A percentile compares a stretch with the other conserved stretches of the same genome.
phyloP scores from a whole-genome alignment of 2,888 invertebrate genomes.

The Luperina nickerlii region DNA sequence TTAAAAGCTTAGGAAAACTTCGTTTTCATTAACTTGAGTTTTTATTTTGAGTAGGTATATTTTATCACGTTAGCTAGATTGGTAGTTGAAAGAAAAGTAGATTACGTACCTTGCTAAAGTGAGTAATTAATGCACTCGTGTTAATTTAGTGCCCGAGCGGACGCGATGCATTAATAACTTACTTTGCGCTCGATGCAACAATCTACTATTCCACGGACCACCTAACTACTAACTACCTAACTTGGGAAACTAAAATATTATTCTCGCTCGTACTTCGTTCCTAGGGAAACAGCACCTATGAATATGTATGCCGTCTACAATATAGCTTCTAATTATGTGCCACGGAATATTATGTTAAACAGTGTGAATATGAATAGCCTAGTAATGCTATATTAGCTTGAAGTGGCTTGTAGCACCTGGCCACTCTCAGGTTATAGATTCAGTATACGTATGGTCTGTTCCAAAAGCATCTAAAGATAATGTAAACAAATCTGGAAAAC shows the following conservation, averaged over 20 bases:
- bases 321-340: conserved; percentile 30
- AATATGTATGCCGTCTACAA: conserved; percentile 37
- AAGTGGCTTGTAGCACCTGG: neutral
- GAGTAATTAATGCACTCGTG: too few relatives aligned
- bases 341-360: conserved; percentile 20
- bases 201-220: too few relatives aligned
- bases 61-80: too few relatives aligned
- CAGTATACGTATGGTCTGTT: neutral
- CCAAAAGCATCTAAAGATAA: neutral
- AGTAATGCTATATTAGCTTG: conserved; percentile 20
- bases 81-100: too few relatives aligned
- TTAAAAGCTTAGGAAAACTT: too few relatives aligned
- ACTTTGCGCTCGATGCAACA: too few relatives aligned
- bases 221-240: neutral
- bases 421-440: neutral
- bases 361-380: conserved; percentile 37
- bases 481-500: neutral
- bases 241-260: conserved; percentile 8
- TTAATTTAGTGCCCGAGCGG: too few relatives aligned
- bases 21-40: too few relatives aligned
- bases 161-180: too few relatives aligned
- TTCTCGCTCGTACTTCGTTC: neutral
- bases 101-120: too few relatives aligned
- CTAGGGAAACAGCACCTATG: conserved; percentile 28
- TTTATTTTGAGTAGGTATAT: too few relatives aligned